Conservation (phyloP, 2,797 vertebrate species). For the Hypotaenidia philippensis region DNA sequence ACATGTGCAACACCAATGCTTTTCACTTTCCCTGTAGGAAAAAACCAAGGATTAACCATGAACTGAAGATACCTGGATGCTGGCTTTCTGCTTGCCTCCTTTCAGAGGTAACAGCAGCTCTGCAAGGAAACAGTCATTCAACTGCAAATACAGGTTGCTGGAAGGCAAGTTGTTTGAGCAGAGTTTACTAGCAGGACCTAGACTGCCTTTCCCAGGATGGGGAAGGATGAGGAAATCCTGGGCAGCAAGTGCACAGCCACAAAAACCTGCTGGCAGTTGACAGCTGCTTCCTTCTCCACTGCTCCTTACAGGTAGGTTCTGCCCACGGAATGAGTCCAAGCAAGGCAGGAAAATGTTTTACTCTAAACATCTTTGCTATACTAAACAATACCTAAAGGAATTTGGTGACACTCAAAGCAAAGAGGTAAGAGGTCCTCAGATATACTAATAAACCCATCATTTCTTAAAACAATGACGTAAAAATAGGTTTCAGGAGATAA, state of each 20-base stretch:
- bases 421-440: neutral
- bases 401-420: neutral
- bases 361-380: neutral
- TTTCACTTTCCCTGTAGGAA: neutral
- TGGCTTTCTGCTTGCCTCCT: neutral
- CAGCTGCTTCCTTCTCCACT: neutral
- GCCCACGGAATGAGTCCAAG: neutral
- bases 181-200: neutral
- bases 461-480: neutral
- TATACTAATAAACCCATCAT: neutral
- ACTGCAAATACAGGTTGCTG: neutral
- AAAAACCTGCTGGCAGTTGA: neutral
- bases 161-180: neutral
- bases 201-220: neutral
- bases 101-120: neutral
- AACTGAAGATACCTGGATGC: neutral
- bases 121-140: neutral
- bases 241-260: neutral
- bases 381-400: rapidly evolving
- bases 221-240: neutral
- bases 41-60: neutral
- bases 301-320: neutral
- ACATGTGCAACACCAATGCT: rapidly evolving
- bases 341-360: neutral
- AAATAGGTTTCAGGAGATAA: neutral